Conservation (phyloP, 2,888 invertebrate species). For the Andrena bicolor region DNA sequence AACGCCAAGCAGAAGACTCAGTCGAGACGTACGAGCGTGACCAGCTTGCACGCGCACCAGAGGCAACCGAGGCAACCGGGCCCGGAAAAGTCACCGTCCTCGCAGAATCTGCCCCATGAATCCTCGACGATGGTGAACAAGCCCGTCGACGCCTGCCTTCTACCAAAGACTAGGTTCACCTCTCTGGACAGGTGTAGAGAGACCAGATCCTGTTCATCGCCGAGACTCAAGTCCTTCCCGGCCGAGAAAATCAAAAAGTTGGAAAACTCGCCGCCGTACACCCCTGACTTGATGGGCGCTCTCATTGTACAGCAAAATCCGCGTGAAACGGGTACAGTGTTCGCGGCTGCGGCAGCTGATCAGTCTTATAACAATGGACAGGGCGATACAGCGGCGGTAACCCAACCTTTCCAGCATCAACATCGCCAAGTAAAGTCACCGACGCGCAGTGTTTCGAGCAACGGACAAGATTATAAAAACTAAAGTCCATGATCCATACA, state of each 20-base stretch:
- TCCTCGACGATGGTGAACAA: slow-evolving; percentile 7
- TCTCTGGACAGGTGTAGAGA: slow-evolving; percentile 60
- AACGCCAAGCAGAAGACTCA: slow-evolving; percentile 36
- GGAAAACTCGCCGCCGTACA: slow-evolving; percentile 49
- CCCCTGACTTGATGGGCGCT: slow-evolving; percentile 35
- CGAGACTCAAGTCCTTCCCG: slow-evolving; percentile 78
- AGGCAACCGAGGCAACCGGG: background rate
- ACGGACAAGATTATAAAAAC: no score
- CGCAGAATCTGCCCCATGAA: slow-evolving; percentile 11
- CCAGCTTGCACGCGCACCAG: slow-evolving; percentile 37
- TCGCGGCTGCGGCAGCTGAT: background rate
- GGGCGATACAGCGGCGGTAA: slow-evolving; percentile 30
- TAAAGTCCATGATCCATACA: no score
- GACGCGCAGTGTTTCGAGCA: no score
- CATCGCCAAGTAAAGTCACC: slow-evolving; percentile 43
- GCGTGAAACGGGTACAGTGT: slow-evolving; percentile 5
- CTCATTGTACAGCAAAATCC: slow-evolving; percentile 64
- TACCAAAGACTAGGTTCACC: slow-evolving; percentile 71
- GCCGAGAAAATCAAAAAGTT: slow-evolving; percentile 74
- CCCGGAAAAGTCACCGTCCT: slow-evolving; percentile 37
- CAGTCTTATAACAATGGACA: slow-evolving; percentile 35
- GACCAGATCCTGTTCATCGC: slow-evolving; percentile 57
- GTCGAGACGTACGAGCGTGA: slow-evolving; percentile 48
- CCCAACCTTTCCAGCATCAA: slow-evolving; percentile 20
- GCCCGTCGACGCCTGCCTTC: slow-evolving; percentile 16